Evolutionary conservation across 2,888 invertebrate species (phyloP).

Genomic region (Anaspis maculata): DNA sequence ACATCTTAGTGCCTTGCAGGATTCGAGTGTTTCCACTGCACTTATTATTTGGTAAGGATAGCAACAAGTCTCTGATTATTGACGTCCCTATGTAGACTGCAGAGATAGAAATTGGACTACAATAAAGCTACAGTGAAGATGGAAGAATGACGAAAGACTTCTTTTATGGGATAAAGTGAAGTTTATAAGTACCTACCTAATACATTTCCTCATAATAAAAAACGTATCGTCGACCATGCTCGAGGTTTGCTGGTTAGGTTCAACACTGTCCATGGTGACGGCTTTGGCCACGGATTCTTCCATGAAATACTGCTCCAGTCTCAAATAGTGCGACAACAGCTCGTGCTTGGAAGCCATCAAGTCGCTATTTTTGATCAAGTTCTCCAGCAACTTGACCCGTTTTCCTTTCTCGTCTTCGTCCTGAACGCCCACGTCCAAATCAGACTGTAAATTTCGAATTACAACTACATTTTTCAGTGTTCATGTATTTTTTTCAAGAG

Average conservation of each 20-base stretch:
- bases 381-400: conserved; percentile 49
- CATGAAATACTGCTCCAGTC: conserved; percentile 90
- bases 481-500: neutral
- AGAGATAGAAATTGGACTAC: no score
- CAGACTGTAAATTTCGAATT: conserved; percentile 43
- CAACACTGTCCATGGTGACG: conserved; percentile 66
- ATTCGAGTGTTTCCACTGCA: no score
- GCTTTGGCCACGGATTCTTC: conserved; percentile 93
- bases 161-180: no score
- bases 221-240: conserved; percentile 97
- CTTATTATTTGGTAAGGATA: no score
- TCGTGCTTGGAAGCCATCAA: conserved; percentile 73
- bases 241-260: conserved; percentile 62
- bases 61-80: no score
- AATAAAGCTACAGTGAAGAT: neutral
- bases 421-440: conserved; percentile 52
- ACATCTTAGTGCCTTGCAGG: no score
- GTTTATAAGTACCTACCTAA: no score
- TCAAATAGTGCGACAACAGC: conserved; percentile 77
- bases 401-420: conserved; percentile 45
- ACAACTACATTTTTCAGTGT: neutral
- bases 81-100: no score
- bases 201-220: conserved; percentile 92
- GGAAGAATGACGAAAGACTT: no score
- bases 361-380: conserved; percentile 61